phyloP scores from a whole-genome alignment of 1,140 invertebrate species.

The Babylonia areolata region DNA sequence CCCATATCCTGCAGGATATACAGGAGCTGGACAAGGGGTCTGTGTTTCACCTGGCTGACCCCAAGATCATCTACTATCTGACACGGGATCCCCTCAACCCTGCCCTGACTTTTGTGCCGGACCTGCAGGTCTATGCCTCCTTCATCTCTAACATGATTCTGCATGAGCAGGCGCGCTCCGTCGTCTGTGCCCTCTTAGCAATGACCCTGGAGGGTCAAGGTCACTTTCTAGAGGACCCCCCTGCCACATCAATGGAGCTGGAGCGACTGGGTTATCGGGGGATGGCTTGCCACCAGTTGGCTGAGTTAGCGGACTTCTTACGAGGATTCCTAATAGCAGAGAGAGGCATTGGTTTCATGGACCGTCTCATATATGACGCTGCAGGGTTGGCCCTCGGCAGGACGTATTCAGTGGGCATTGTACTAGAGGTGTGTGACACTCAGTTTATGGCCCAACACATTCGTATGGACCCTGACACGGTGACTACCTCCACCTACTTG shows the following conservation, averaged over 20 bases:
- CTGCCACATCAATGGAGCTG: neutral
- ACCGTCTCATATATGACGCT: conserved; percentile 13
- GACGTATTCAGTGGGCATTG: neutral
- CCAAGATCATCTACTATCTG: neutral
- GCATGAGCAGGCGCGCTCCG: neutral
- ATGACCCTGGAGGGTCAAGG: neutral
- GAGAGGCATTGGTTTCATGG: neutral
- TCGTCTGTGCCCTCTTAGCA: neutral
- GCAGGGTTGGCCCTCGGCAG: neutral
- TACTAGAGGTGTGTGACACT: neutral
- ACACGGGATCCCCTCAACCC: neutral
- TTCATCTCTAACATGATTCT: neutral
- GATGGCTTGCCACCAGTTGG: neutral
- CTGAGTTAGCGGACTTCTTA: neutral
- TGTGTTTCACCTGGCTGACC: neutral
- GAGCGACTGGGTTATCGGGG: neutral
- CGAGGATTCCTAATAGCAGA: neutral
- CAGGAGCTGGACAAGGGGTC: conserved; percentile 8
- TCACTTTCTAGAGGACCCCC: neutral
- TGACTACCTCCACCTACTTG: neutral
- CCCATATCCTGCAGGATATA: neutral
- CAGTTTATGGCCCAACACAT: neutral
- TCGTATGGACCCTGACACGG: neutral
- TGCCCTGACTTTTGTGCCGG: neutral
- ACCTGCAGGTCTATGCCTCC: neutral